Conservation (phyloP, 1,140 invertebrate species). For the Dendroctonus valens region DNA sequence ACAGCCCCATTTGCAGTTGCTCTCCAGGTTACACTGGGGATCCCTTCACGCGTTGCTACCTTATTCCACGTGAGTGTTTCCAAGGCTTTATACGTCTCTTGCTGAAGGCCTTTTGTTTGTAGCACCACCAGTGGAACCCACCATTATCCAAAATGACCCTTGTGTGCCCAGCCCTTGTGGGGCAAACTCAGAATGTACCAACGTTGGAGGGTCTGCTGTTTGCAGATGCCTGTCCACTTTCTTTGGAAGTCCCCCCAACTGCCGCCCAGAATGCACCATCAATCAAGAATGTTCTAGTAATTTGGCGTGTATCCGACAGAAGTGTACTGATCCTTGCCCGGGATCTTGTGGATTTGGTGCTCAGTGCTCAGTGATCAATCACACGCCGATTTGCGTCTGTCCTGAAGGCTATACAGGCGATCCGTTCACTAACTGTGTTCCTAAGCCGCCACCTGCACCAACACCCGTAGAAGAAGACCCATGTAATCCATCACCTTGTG, state of each 20-base stretch:
- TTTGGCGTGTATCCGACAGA: conserved; percentile 62
- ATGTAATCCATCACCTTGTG: conserved; percentile 66
- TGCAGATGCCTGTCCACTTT: conserved; percentile 62
- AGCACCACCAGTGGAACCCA: conserved; percentile 39
- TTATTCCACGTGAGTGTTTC: conserved; percentile 55
- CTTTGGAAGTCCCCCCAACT: conserved; percentile 65
- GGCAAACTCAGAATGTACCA: conserved; percentile 62
- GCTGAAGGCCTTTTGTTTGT: conserved; percentile 34
- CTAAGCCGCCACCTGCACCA: conserved; percentile 52
- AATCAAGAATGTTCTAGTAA: conserved; percentile 64
- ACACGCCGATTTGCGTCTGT: conserved; percentile 65
- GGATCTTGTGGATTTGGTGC: conserved; percentile 64
- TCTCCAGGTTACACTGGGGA: conserved; percentile 55
- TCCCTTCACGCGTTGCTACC: conserved; percentile 59
- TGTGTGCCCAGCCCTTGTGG: conserved; percentile 71
- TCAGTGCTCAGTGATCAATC: conserved; percentile 62
- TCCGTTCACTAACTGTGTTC: conserved; percentile 60
- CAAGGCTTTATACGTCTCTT: background rate
- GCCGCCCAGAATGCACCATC: conserved; percentile 64
- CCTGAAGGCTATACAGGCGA: conserved; percentile 63
- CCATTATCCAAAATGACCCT: conserved; percentile 52
- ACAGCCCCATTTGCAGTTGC: conserved; percentile 61
- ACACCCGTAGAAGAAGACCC: conserved; percentile 50
- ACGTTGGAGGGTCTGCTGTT: conserved; percentile 56
- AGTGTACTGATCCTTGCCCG: conserved; percentile 65